phyloP scores from a whole-genome alignment of 2,113 vertebrate species.

The Indicator maculatus region DNA sequence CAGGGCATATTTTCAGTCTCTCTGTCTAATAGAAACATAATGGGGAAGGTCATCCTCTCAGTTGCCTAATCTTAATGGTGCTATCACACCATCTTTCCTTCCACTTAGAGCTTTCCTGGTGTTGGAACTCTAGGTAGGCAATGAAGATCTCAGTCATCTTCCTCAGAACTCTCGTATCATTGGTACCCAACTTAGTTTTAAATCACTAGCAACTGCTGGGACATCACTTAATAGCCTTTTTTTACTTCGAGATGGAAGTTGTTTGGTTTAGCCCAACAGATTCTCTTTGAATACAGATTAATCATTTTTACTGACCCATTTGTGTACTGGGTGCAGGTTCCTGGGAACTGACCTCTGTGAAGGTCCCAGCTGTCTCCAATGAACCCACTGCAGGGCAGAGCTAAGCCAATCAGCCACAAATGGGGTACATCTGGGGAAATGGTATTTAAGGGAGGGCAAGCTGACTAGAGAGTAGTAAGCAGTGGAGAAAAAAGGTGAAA shows the following conservation, averaged over 20 bases:
- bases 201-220: not conserved
- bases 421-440: not conserved
- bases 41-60: not conserved
- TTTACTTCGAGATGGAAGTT: not conserved
- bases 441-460: not conserved
- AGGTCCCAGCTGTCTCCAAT: not conserved
- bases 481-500: fast-evolving
- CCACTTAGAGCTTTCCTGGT: not conserved
- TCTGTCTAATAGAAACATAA: not conserved
- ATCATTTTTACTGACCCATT: too few species aligned
- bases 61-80: not conserved
- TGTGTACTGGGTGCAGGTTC: not conserved
- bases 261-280: not conserved
- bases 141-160: not conserved
- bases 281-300: not conserved
- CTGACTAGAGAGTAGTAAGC: fast-evolving
- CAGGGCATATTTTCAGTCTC: not conserved
- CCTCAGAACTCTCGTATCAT: not conserved
- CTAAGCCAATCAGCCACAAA: not conserved
- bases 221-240: not conserved
- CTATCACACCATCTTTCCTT: not conserved
- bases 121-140: not conserved
- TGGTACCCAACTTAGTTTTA: not conserved
- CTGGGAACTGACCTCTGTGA: not conserved
- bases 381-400: fast-evolving